Evolutionary conservation across 2,797 vertebrate genomes (phyloP), one percentile per base, ranked within the genome.

Genomic region (Arrhamphus sclerolepis): DNA sequence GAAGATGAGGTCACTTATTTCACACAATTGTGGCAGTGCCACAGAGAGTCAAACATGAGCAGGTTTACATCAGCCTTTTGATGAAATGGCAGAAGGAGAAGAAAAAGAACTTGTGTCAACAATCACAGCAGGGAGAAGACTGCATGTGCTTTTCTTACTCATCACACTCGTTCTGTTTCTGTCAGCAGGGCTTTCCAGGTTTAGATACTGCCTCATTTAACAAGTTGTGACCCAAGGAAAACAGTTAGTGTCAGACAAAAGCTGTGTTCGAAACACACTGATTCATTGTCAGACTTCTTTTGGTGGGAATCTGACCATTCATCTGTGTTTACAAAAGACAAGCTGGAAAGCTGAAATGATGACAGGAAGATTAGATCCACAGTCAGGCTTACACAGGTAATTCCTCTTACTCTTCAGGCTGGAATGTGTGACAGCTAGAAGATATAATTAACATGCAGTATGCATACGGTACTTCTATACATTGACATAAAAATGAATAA

Each of bases 1-100:
- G 59, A 80, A 70, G 76, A 61, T 85, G 82, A 87, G 78, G 82
- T 91, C 84, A 91, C 64, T 77, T 51, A 52, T 81, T 84, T 85
- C 77, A 77, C 82, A 84, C 42, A 60, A 77, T 29, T 41, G 66
- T 42, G 53, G 57, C 59, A 38, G 56, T 54, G 62, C 66, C 19
- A 6, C 1, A 2, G 56, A 63, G 77, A 73, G 66, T 47, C 70
- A 57, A 75, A 82, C 75, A 69, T 48, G 62, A 80, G 1, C 62
- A 34, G 62, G 70, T 76, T 86, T 75, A 74, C 60, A 55, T 80
- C 77, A 81, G 59, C 47, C 65, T 76, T 47, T 73, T 42, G 65
- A 64, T 62, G 70, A 68, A 51, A 58, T 66, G 82, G 78, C 71
- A 75, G 63, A 47, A 67, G 51, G 69, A 46, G 61, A 65, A 60